phyloP scores from a whole-genome alignment of 1,140 invertebrate species.

The Zophobas morio region DNA sequence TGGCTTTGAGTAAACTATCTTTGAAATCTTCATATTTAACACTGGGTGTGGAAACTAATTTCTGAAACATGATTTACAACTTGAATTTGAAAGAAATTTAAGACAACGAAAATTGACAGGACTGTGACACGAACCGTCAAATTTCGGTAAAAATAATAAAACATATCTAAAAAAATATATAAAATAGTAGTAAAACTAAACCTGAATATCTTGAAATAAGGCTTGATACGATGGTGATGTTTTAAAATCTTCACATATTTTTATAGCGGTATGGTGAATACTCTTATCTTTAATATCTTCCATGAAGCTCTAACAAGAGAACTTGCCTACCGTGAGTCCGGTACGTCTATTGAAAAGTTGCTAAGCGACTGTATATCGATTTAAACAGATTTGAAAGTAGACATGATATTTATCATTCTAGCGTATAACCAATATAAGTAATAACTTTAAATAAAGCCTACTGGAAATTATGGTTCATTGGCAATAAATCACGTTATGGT shows the following conservation, averaged over 20 bases:
- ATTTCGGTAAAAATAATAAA: no score
- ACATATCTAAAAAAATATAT: no score
- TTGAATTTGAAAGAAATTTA: slow-evolving; percentile 17
- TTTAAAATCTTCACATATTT: slow-evolving; percentile 76
- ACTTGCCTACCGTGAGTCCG: not conserved
- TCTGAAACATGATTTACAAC: slow-evolving; percentile 69
- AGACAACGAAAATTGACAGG: no score
- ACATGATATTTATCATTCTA: no score
- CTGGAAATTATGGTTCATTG: no score
- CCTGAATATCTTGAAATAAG: slow-evolving; percentile 77
- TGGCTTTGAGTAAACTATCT: slow-evolving; percentile 78
- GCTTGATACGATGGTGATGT: slow-evolving; percentile 75
- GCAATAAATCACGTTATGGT: no score
- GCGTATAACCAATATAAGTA: no score
- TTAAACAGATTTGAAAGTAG: not conserved
- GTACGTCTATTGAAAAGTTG: slow-evolving; percentile 31
- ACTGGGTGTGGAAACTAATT: slow-evolving; percentile 79
- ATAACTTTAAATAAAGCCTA: no score
- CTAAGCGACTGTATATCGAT: slow-evolving; percentile 27
- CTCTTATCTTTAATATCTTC: slow-evolving; percentile 71
- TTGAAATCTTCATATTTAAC: slow-evolving; percentile 85
- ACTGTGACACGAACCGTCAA: no score
- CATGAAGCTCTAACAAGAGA: slow-evolving; percentile 61
- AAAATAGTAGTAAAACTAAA: slow-evolving; percentile 56
- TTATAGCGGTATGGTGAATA: slow-evolving; percentile 75